Base-by-base conservation (phyloP, 2,113 vertebrate genomes). In the Cygnus buccinator region DNA sequence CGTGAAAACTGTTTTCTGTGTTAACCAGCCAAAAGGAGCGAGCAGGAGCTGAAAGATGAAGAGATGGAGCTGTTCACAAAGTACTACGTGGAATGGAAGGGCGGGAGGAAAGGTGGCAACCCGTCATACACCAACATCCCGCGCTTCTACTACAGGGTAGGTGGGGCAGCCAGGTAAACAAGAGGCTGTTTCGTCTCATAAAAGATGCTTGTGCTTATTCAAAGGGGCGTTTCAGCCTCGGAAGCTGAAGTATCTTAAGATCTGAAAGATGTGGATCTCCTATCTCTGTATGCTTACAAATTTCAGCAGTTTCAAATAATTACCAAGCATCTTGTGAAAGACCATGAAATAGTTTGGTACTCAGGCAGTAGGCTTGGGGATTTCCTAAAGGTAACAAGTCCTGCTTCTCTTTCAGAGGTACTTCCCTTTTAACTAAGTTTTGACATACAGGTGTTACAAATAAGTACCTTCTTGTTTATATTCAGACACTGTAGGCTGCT, bases 101-200 rank as follows among this genome's bases (percentile, higher is more conserved):
- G 98, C 95, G 99, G 98, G 75, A 96, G 97, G 84, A 98, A 97
- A 96, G 96, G 86, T 33, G 93, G 91, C 87, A 98, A 97, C 77
- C 54, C 94, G 6, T 98, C 99, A 3, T 99, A 99, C 70, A 98
- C 93, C 19, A 98, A 98, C 83, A 99, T 99, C 94, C 99, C 99
- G 16, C 98, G 99, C 7, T 99, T 99, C 98, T 99, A 99, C 96
- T 99, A 99, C 90, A 98, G 98, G 98, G 99, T 99, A 98, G 97
- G 98, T 94, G 54, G 9, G 65, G 33, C 31, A 48, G 63, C 66
- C 39, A 28, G 48, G 21, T 76, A 15, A 78, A 15, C 25, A 63
- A 44, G 23, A 81, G 23, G 10, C 10, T 62, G 0, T 54, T 79
- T 10, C 20, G 6, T 10, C 4, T 68, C 63, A 17, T 2, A 31